Conservation (phyloP, 2,113 vertebrate genomes). For the Chaetorhynchus papuensis region DNA sequence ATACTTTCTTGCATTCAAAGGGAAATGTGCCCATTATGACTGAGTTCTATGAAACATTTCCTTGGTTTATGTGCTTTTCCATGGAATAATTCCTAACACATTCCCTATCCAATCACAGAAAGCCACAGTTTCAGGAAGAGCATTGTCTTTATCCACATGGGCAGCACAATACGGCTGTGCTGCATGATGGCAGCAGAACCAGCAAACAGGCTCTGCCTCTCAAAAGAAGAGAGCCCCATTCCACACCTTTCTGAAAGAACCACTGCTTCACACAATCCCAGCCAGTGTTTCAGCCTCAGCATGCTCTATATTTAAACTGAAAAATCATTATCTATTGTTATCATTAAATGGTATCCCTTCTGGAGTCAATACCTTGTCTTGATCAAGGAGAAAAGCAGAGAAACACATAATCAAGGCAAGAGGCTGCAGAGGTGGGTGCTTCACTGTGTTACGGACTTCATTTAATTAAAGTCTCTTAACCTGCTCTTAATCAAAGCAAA, state of each 20-base stretch:
- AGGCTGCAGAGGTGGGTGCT: conserved; percentile 1
- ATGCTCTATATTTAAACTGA: neutral
- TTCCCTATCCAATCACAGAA: neutral
- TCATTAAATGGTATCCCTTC: neutral
- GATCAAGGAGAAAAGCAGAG: conserved; percentile 5
- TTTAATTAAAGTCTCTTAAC: conserved; percentile 58
- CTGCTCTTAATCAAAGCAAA: conserved; percentile 60
- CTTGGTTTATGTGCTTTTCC: neutral
- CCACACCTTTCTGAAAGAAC: neutral
- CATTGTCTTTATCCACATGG: neutral
- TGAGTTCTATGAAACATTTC: neutral
- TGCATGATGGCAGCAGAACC: neutral
- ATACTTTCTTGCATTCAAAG: neutral
- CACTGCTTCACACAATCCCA: neutral
- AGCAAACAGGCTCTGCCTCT: neutral
- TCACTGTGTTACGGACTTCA: conserved; percentile 4
- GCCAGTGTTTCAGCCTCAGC: neutral
- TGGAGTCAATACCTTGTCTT: neutral
- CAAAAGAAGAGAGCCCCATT: neutral
- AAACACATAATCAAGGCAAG: conserved; percentile 25
- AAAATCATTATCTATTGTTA: neutral
- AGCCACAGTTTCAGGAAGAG: neutral
- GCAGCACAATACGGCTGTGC: neutral
- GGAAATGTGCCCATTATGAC: neutral
- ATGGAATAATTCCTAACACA: neutral